These are phyloP conservation scores for Urophycis tenuis DNA, from an alignment of 2,797 vertebrate species.

Conservation along the genomic window DNA sequence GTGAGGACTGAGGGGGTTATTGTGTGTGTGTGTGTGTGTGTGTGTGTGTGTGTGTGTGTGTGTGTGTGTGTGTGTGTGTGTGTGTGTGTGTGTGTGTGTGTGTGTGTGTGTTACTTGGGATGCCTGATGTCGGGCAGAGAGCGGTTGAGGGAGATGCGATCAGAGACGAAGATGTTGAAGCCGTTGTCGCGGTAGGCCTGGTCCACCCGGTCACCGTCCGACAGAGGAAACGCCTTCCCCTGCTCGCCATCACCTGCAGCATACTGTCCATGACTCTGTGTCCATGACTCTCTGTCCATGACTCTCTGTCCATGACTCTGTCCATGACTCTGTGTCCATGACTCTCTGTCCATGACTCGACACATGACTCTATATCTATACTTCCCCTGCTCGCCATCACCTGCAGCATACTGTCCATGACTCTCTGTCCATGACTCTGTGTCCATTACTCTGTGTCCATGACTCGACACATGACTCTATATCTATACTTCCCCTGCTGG, in stretches of 20 bases:
- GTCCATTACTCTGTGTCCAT: too few relatives aligned
- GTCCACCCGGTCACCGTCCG: constrained; percentile 82
- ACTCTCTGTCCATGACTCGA: too few relatives aligned
- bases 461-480: too few relatives aligned
- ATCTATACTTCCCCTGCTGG: constrained; percentile 87
- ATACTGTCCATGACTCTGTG: too few relatives aligned
- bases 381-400: constrained; percentile 88
- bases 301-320: too few relatives aligned
- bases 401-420: constrained; percentile 62
- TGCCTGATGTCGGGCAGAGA: constrained; percentile 93
- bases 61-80: background rate
- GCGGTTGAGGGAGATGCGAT: constrained; percentile 91
- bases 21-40: background rate
- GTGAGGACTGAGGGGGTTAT: background rate
- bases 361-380: too few relatives aligned
- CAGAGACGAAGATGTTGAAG: constrained; percentile 95
- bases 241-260: constrained; percentile 85
- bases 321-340: too few relatives aligned
- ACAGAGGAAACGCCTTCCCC: constrained; percentile 83
- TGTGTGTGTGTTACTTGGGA: constrained; percentile 76
- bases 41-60: background rate
- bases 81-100: background rate
- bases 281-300: too few relatives aligned
- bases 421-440: too few relatives aligned
- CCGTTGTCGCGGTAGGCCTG: constrained; percentile 96